Percentiles rank a stretch among this genome's conserved stretches.
Conservation (phyloP, 2,113 vertebrate genomes). For the Prinia subflava region DNA sequence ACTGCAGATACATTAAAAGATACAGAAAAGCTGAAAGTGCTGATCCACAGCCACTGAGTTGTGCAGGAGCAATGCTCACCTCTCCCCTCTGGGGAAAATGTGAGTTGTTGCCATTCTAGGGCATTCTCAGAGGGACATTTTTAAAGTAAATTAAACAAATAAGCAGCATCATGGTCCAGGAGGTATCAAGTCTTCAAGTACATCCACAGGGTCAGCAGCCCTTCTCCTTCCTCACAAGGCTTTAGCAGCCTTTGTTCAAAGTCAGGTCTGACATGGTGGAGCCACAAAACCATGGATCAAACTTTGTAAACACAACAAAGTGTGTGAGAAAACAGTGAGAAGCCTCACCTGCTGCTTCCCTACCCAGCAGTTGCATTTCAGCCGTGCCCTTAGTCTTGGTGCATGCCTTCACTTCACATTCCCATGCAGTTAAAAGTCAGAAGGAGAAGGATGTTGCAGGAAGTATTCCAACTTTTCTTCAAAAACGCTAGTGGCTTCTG, state of each 20-base stretch:
- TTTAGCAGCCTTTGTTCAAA: background rate
- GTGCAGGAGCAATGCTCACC: background rate
- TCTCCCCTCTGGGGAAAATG: background rate
- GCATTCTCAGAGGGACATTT: background rate
- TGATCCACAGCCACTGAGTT: background rate
- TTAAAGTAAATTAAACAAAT: background rate
- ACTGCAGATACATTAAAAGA: background rate
- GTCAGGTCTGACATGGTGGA: background rate
- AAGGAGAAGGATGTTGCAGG: background rate
- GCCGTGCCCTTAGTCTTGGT: background rate
- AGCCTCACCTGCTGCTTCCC: background rate
- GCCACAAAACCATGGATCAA: background rate
- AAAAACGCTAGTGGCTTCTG: background rate
- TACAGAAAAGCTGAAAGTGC: background rate
- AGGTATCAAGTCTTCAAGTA: background rate
- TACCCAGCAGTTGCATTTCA: background rate
- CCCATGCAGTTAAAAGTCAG: background rate
- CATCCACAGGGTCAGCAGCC: background rate
- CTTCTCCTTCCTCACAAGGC: rapidly evolving
- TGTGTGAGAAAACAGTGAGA: background rate
- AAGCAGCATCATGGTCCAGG: rapidly evolving
- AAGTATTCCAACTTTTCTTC: background rate
- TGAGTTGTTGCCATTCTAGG: background rate
- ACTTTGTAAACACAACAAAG: background rate
- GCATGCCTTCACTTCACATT: background rate